A percentile compares a stretch with the other conserved stretches of the same genome.
Conservation (phyloP, 2,888 invertebrate genomes). For the Dione vanillae region DNA sequence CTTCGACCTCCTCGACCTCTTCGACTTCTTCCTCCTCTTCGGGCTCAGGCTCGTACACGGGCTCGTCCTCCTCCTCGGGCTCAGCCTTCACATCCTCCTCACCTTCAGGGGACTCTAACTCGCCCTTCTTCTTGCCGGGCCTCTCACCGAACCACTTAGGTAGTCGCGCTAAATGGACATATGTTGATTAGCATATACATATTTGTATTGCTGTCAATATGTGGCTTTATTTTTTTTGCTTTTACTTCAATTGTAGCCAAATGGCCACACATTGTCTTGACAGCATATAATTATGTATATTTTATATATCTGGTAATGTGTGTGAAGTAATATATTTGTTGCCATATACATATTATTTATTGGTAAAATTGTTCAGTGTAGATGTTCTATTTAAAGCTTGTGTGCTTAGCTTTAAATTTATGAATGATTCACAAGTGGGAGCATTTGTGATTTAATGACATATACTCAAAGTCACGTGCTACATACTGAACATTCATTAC, state of each 20-base stretch:
- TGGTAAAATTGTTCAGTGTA: constrained; percentile 5
- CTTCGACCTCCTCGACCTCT: constrained; percentile 88
- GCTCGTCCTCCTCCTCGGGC: constrained; percentile 89
- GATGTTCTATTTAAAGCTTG: constrained; percentile 10
- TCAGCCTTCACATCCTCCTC: constrained; percentile 93
- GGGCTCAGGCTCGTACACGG: constrained; percentile 87
- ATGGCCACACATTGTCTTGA: neutral
- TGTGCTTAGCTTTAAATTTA: neutral
- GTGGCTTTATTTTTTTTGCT: neutral
- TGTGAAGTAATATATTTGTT: constrained; percentile 14
- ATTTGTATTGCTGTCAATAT: neutral
- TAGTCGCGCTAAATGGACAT: constrained; percentile 88
- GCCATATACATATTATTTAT: neutral
- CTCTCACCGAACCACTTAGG: constrained; percentile 98
- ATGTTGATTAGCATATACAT: neutral
- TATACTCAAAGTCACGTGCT: constrained; percentile 26
- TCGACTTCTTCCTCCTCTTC: constrained; percentile 90
- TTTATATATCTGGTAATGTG: neutral
- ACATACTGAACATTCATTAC: constrained; percentile 24
- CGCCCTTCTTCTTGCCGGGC: constrained; percentile 96
- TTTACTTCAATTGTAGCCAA: neutral
- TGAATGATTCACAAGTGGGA: constrained; percentile 17
- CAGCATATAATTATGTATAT: neutral
- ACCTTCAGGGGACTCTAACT: constrained; percentile 95
- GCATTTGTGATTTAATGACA: constrained; percentile 8